Conservation (phyloP, 1,140 invertebrate species). For the Hesperophylax magnus region DNA sequence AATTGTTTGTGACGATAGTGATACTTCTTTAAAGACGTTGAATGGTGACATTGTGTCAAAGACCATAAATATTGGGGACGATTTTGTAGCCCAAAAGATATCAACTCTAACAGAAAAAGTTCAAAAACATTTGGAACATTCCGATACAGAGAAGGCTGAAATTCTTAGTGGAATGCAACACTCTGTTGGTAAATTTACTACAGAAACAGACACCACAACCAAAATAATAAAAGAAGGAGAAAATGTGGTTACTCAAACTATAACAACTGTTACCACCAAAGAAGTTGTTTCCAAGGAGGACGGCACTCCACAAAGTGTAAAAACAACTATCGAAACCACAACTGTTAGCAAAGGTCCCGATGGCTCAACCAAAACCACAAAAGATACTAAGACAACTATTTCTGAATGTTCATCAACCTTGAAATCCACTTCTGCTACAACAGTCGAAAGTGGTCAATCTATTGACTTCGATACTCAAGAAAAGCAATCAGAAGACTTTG, state of each 20-base stretch:
- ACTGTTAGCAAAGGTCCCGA: constrained; percentile 68
- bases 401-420: constrained; percentile 70
- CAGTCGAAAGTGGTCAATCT: constrained; percentile 36
- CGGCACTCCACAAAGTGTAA: constrained; percentile 70
- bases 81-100: constrained; percentile 69
- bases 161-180: constrained; percentile 65
- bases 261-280: constrained; percentile 70
- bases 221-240: constrained; percentile 71
- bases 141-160: constrained; percentile 60
- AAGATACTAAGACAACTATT: constrained; percentile 68
- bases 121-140: constrained; percentile 58
- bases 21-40: constrained; percentile 38
- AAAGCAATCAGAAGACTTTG: background rate
- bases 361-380: constrained; percentile 67
- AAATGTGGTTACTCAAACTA: constrained; percentile 69
- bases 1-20: constrained; percentile 49
- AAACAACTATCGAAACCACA: constrained; percentile 71
- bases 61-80: constrained; percentile 68
- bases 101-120: constrained; percentile 69
- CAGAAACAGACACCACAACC: constrained; percentile 69
- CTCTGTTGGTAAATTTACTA: constrained; percentile 68
- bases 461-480: constrained; percentile 57
- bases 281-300: constrained; percentile 70
- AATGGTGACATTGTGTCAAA: constrained; percentile 66
- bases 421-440: constrained; percentile 63